A percentile compares a stretch with the other conserved stretches of the same genome.
phyloP scores from a whole-genome alignment of 64 coral and sea anemone genomes.

The Montipora foliosa region DNA sequence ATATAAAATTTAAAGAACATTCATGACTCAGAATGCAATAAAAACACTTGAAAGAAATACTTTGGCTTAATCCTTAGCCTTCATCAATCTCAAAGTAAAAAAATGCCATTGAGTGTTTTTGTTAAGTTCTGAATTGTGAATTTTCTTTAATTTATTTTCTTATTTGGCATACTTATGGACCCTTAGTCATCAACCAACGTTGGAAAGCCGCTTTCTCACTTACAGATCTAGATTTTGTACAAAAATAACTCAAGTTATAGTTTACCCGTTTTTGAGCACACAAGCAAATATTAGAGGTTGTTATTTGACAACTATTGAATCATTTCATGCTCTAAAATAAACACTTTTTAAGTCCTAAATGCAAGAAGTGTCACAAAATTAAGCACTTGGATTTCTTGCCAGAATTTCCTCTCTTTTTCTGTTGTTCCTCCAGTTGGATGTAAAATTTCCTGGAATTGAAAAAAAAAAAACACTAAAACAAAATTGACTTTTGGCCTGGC shows the following conservation, averaged over 20 bases:
- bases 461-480: neutral
- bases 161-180: neutral
- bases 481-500: too few relatives aligned
- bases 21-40: too few relatives aligned
- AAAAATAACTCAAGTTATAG: constrained; percentile 31
- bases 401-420: constrained; percentile 4
- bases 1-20: too few relatives aligned
- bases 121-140: too few relatives aligned
- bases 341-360: constrained; percentile 36
- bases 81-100: too few relatives aligned
- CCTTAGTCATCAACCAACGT: neutral
- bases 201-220: neutral
- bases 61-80: too few relatives aligned
- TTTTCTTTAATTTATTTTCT: too few relatives aligned
- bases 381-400: constrained; percentile 23
- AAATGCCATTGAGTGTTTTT: too few relatives aligned
- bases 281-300: neutral
- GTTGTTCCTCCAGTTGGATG: constrained; percentile 19
- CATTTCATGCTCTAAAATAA: constrained; percentile 50
- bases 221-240: constrained; percentile 49
- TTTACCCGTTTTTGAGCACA: neutral
- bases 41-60: too few relatives aligned
- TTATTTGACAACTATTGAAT: constrained; percentile 33
- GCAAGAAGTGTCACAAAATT: constrained; percentile 32
- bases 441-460: constrained; percentile 35